Percentiles rank a stretch among this genome's conserved stretches.
phyloP scores from a whole-genome alignment of 2,113 vertebrate species.

The Mirounga angustirostris region DNA sequence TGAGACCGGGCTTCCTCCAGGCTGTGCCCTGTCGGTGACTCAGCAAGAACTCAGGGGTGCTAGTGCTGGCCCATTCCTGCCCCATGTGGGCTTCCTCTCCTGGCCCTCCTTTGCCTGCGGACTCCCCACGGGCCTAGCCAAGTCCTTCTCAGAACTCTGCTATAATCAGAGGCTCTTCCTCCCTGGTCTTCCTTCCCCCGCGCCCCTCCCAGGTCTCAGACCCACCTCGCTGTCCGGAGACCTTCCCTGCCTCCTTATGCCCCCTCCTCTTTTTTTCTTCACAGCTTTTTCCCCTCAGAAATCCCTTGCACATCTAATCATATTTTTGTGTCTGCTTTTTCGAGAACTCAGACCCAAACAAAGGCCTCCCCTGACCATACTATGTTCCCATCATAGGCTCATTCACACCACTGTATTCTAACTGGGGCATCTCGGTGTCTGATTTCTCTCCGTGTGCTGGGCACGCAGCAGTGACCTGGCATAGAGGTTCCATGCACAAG shows the following conservation, averaged over 20 bases:
- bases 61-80: fast-evolving
- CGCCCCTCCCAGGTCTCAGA: not conserved
- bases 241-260: not conserved
- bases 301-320: not conserved
- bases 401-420: not conserved
- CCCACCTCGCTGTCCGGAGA: not conserved
- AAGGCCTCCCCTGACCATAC: not conserved
- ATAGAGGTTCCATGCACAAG: not conserved
- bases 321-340: not conserved
- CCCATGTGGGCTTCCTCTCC: not conserved
- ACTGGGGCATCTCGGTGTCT: not conserved
- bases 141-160: not conserved
- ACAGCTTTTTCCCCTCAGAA: not conserved
- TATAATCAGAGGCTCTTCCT: not conserved
- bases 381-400: not conserved
- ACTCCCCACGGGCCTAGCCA: not conserved
- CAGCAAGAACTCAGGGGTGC: not conserved
- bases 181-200: too few species aligned
- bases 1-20: not conserved
- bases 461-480: not conserved
- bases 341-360: not conserved
- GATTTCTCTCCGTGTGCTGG: not conserved
- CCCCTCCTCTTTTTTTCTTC: not conserved
- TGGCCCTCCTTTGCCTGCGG: not conserved
- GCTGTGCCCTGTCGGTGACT: not conserved